Conservation (phyloP, 2,888 invertebrate genomes). For the Celastrina argiolus region DNA sequence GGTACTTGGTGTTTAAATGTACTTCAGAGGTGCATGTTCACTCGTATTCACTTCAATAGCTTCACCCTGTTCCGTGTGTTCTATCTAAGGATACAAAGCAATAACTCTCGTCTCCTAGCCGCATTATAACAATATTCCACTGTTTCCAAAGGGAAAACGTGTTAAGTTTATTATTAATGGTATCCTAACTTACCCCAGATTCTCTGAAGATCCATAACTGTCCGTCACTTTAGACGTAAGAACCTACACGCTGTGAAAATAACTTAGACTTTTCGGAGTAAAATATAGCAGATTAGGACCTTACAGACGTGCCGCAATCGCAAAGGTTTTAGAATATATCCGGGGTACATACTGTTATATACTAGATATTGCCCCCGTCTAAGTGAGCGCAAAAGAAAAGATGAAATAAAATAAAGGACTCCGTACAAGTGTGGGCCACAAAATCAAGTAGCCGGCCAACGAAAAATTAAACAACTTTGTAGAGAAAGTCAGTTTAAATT, state of each 20-base stretch:
- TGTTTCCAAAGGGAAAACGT: neutral
- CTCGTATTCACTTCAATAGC: no score
- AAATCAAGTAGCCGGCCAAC: no score
- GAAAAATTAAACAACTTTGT: no score
- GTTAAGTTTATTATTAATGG: constrained; percentile 16
- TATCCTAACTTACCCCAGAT: constrained; percentile 16
- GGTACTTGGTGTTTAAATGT: no score
- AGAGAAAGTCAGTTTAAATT: no score
- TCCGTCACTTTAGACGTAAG: constrained; percentile 15
- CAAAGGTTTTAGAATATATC: neutral
- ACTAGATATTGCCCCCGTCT: no score
- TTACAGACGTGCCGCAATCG: neutral
- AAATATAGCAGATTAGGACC: constrained; percentile 16
- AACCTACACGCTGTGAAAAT: constrained; percentile 11
- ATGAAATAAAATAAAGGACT: no score
- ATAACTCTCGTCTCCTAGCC: neutral
- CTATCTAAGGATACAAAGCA: no score
- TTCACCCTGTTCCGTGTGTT: no score
- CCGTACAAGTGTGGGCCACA: no score
- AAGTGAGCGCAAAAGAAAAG: no score
- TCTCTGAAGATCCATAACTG: constrained; percentile 19
- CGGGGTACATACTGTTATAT: neutral
- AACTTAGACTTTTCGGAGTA: constrained; percentile 16
- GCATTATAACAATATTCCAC: neutral
- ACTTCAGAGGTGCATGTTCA: no score